Conservation (phyloP, 2,797 vertebrate genomes). For the Lemur catta region DNA sequence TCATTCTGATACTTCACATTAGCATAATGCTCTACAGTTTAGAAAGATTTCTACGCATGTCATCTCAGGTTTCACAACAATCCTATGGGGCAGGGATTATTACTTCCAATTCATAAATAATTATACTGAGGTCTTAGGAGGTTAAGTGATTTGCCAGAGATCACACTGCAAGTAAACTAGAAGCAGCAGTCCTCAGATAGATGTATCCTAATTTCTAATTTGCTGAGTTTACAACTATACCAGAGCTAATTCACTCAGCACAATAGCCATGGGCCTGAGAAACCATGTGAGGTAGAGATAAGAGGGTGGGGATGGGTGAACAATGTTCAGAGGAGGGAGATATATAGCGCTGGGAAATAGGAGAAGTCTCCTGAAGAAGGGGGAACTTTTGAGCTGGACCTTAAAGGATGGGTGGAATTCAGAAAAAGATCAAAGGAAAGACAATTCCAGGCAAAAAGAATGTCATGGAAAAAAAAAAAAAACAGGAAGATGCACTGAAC, state of each 20-base stretch:
- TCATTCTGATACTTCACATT: neutral
- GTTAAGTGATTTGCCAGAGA: constrained; percentile 12
- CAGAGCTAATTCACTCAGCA: neutral
- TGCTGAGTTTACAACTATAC: neutral
- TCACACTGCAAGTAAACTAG: neutral
- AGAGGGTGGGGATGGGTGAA: rapidly evolving
- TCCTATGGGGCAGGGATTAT: neutral
- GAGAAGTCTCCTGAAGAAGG: neutral
- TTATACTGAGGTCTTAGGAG: neutral
- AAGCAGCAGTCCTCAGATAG: neutral
- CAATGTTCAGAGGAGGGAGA: neutral
- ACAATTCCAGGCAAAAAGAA: neutral
- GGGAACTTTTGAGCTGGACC: neutral
- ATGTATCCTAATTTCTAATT: neutral
- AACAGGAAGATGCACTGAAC: neutral
- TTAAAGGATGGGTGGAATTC: neutral
- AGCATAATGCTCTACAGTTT: neutral
- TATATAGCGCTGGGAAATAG: neutral
- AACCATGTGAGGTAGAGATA: neutral
- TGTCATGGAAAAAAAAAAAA: neutral
- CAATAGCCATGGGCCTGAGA: neutral
- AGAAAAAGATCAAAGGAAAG: neutral
- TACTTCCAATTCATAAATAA: constrained; percentile 36
- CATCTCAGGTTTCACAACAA: neutral
- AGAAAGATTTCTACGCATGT: neutral